Evolutionary conservation across 2,113 vertebrate species (phyloP).

Genomic region (Girardinichthys multiradiatus): DNA sequence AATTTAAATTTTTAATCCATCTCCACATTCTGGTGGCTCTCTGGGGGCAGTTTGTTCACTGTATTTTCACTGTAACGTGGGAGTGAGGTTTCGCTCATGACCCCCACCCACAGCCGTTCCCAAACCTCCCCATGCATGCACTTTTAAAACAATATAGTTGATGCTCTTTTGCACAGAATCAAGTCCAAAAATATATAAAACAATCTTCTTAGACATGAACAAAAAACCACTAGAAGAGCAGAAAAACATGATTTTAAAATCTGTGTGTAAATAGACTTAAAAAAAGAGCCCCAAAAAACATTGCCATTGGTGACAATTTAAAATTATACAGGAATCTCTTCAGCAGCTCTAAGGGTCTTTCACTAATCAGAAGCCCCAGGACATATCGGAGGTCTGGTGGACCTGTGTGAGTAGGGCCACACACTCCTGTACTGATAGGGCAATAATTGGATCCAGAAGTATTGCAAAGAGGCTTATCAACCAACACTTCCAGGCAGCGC

Average conservation of each 20-base stretch:
- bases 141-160: not conserved
- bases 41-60: conserved; percentile 26
- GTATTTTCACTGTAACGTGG: conserved; percentile 31
- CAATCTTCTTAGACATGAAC: conserved; percentile 10
- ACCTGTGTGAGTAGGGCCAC: conserved; percentile 77
- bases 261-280: conserved; percentile 9
- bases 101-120: conserved; percentile 13
- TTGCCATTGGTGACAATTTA: conserved; percentile 65
- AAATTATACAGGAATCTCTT: conserved; percentile 63
- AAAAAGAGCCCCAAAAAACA: conserved; percentile 19
- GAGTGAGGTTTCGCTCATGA: conserved; percentile 45
- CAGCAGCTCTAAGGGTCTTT: conserved; percentile 57
- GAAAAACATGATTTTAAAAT: conserved; percentile 15
- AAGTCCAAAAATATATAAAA: not conserved
- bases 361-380: conserved; percentile 81
- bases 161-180: not conserved
- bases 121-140: not conserved
- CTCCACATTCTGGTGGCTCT: conserved; percentile 37
- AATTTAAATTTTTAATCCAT: conserved; percentile 71
- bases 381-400: conserved; percentile 74
- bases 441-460: conserved; percentile 85
- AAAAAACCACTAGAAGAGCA: not conserved
- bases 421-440: conserved; percentile 81
- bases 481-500: conserved; percentile 81
- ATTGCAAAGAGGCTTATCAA: conserved; percentile 86